phyloP scores from a whole-genome alignment of 2,888 invertebrate species.

The Beris chalybata region DNA sequence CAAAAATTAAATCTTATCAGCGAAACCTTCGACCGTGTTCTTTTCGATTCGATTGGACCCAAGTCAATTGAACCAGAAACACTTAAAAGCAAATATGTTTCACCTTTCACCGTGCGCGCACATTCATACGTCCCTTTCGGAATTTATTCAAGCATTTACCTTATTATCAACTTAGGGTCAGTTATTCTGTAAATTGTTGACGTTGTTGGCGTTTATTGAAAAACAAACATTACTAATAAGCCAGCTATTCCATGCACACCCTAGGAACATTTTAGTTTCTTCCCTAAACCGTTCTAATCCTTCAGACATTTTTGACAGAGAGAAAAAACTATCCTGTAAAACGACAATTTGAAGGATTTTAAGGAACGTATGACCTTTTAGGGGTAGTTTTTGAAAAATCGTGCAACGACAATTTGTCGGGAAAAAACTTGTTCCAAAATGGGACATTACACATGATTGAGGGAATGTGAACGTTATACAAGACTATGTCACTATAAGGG shows the following conservation, averaged over 20 bases:
- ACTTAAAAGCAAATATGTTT: constrained; percentile 17
- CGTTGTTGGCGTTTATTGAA: constrained; percentile 27
- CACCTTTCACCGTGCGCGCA: constrained; percentile 14
- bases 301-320: background rate
- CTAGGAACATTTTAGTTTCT: constrained; percentile 11
- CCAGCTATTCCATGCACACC: background rate
- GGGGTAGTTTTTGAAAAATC: constrained; percentile 22
- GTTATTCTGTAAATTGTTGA: constrained; percentile 19
- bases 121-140: constrained; percentile 2
- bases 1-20: too few relatives aligned
- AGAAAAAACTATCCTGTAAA: constrained; percentile 6
- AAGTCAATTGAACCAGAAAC: constrained; percentile 19
- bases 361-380: background rate
- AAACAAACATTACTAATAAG: constrained; percentile 27
- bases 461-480: too few relatives aligned
- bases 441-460: constrained; percentile 15
- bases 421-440: constrained; percentile 31
- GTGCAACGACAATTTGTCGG: constrained; percentile 12
- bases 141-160: constrained; percentile 7
- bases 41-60: too few relatives aligned
- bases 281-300: constrained; percentile 1
- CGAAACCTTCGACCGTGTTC: too few relatives aligned
- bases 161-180: constrained; percentile 25
- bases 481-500: background rate
- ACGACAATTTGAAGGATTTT: constrained; percentile 14